These are phyloP conservation scores for Syngnathus floridae DNA, from an alignment of 2,113 vertebrate species.

Conservation along the genomic window DNA sequence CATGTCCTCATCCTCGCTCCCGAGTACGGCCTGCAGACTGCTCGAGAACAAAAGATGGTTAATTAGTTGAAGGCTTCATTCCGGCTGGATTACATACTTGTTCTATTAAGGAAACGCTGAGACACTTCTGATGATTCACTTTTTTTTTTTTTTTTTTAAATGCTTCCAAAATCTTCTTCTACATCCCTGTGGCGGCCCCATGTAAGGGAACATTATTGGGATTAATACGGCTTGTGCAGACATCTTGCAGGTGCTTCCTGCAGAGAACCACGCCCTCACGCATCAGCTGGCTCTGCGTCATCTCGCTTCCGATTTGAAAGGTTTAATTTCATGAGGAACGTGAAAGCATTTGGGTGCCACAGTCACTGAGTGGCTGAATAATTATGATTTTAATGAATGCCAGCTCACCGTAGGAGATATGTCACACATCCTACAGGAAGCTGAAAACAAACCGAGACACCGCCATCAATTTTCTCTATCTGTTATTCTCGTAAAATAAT, in stretches of 20 bases:
- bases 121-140: slow-evolving; percentile 11
- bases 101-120: slow-evolving; percentile 14
- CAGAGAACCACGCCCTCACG: slow-evolving; percentile 2
- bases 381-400: slow-evolving; percentile 1
- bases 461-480: too few relatives aligned
- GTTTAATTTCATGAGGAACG: not conserved
- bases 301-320: slow-evolving; percentile 14
- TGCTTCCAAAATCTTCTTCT: slow-evolving; percentile 24
- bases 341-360: not conserved
- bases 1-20: slow-evolving; percentile 1
- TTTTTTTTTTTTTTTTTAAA: slow-evolving; percentile 13
- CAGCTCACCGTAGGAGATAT: not conserved
- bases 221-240: slow-evolving; percentile 8
- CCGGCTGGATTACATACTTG: slow-evolving; percentile 16
- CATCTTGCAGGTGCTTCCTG: slow-evolving; percentile 2
- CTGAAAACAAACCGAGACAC: not conserved
- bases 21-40: slow-evolving; percentile 8
- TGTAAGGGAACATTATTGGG: slow-evolving; percentile 22
- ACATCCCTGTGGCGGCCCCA: slow-evolving; percentile 12
- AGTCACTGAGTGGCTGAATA: not conserved
- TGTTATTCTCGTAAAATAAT: too few relatives aligned
- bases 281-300: slow-evolving; percentile 12
- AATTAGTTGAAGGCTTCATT: slow-evolving; percentile 34
- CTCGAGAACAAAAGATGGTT: slow-evolving; percentile 13
- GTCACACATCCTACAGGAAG: not conserved